Evolutionary conservation across 37 sponge, comb jelly and placozoan species (phyloP).

Genomic region (Ianthella basta): DNA sequence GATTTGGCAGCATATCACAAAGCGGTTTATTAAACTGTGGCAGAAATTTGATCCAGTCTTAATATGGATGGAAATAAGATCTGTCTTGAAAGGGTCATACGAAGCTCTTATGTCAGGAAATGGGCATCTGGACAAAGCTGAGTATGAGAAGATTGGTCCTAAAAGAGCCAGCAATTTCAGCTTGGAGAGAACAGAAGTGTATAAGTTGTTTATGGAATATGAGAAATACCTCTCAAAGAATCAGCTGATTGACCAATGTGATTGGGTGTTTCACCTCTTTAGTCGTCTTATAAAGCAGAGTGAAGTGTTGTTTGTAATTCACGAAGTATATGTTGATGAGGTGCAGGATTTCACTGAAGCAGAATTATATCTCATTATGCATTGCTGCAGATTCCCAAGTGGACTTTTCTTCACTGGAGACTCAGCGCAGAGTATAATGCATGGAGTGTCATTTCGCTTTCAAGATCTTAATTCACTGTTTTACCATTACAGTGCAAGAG

Average conservation of each 20-base stretch:
- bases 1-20: slow-evolving; percentile 59
- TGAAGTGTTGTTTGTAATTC: slow-evolving; percentile 48
- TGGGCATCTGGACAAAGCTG: slow-evolving; percentile 53
- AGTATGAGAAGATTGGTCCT: slow-evolving; percentile 60
- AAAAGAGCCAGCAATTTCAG: slow-evolving; percentile 76
- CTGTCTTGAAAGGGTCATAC: slow-evolving; percentile 80
- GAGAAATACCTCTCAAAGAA: slow-evolving; percentile 32
- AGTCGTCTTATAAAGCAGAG: slow-evolving; percentile 24
- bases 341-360: slow-evolving; percentile 90
- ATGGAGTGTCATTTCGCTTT: slow-evolving; percentile 81
- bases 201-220: slow-evolving; percentile 62
- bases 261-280: slow-evolving; percentile 54
- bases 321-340: slow-evolving; percentile 80
- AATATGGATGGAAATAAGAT: slow-evolving; percentile 86
- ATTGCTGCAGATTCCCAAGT: slow-evolving; percentile 60
- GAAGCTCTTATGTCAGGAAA: slow-evolving; percentile 55
- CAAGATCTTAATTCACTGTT: slow-evolving; percentile 66
- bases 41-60: slow-evolving; percentile 62
- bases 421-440: slow-evolving; percentile 87
- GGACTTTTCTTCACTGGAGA: slow-evolving; percentile 79
- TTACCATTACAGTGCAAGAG: slow-evolving; percentile 29
- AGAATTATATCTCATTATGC: slow-evolving; percentile 64
- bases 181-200: slow-evolving; percentile 53
- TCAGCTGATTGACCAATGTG: slow-evolving; percentile 74
- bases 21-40: background rate